Conservation (phyloP, 2,888 invertebrate species). For the Drosophila fungiperda region DNA sequence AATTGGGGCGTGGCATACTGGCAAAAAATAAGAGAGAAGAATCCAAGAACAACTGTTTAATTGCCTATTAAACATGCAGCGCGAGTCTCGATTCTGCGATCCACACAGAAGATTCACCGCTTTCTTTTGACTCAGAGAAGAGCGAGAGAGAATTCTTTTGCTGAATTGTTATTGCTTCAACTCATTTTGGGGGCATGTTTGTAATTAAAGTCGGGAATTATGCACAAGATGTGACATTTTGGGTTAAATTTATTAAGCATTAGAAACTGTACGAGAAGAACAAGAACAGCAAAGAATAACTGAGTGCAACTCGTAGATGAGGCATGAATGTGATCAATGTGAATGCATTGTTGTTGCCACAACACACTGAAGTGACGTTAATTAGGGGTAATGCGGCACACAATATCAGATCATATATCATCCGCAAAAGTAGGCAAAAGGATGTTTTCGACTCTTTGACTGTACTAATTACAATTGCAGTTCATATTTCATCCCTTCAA, state of each 20-base stretch:
- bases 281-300: slow-evolving; percentile 5
- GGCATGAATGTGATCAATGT: slow-evolving; percentile 13
- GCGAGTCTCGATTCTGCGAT: slow-evolving; percentile 6
- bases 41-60: slow-evolving; percentile 41
- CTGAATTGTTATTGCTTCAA: slow-evolving; percentile 12
- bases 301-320: slow-evolving; percentile 6
- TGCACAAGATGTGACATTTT: slow-evolving; percentile 45
- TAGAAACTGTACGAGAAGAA: slow-evolving; percentile 11
- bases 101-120: not conserved
- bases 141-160: not conserved
- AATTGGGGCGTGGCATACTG: slow-evolving; percentile 62
- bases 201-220: slow-evolving; percentile 44
- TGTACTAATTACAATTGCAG: slow-evolving; percentile 30
- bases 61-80: slow-evolving; percentile 63
- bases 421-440: slow-evolving; percentile 12
- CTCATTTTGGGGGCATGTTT: slow-evolving; percentile 40
- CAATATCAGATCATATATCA: slow-evolving; percentile 40
- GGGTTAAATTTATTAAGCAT: slow-evolving; percentile 64
- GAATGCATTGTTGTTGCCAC: not conserved
- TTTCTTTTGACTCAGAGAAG: slow-evolving; percentile 21
- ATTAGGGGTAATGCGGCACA: slow-evolving; percentile 33
- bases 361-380: slow-evolving; percentile 32
- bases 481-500: slow-evolving; percentile 22
- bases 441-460: slow-evolving; percentile 10
- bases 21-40: slow-evolving; percentile 15